Percentiles rank a stretch among this genome's conserved stretches.
phyloP scores from a whole-genome alignment of 2,888 invertebrate genomes.

The Holacanthella duospinosa region DNA sequence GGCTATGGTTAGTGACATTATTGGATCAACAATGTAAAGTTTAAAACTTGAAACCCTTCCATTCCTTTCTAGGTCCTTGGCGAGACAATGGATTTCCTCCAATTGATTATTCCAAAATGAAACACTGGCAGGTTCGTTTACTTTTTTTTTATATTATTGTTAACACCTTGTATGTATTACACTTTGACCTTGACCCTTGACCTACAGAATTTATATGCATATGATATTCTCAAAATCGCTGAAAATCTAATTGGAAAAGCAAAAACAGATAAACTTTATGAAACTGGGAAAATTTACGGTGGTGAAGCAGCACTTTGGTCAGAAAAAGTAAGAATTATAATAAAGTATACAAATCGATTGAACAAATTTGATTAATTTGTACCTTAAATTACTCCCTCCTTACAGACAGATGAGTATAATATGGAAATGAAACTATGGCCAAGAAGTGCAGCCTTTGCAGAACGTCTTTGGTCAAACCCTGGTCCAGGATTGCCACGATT shows the following conservation, averaged over 20 bases:
- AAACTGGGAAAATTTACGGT: slow-evolving; percentile 48
- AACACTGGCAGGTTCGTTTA: slow-evolving; percentile 19
- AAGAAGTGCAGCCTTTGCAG: slow-evolving; percentile 68
- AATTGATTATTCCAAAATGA: slow-evolving; percentile 42
- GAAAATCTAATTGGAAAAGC: slow-evolving; percentile 10
- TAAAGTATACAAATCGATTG: background rate
- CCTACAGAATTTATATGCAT: slow-evolving; percentile 14
- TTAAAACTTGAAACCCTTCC: background rate
- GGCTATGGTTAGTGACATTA: slow-evolving; percentile 69
- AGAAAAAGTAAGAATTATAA: slow-evolving; percentile 51
- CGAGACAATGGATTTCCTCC: background rate
- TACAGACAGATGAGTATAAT: slow-evolving; percentile 51
- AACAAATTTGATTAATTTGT: slow-evolving; percentile 5
- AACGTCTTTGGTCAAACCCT: slow-evolving; percentile 72
- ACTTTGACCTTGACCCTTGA: background rate
- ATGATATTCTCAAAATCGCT: slow-evolving; percentile 13
- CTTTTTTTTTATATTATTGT: background rate
- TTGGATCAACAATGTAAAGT: slow-evolving; percentile 9
- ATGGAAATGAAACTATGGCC: slow-evolving; percentile 70
- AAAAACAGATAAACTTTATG: slow-evolving; percentile 18
- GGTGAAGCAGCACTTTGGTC: slow-evolving; percentile 76
- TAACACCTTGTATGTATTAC: background rate
- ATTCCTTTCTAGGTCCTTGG: background rate
- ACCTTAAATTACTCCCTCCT: background rate
- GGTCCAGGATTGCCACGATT: slow-evolving; percentile 49